These are phyloP conservation scores for Graphium colonna DNA, from an alignment of 2,888 invertebrate genomes.

Conservation along the genomic window DNA sequence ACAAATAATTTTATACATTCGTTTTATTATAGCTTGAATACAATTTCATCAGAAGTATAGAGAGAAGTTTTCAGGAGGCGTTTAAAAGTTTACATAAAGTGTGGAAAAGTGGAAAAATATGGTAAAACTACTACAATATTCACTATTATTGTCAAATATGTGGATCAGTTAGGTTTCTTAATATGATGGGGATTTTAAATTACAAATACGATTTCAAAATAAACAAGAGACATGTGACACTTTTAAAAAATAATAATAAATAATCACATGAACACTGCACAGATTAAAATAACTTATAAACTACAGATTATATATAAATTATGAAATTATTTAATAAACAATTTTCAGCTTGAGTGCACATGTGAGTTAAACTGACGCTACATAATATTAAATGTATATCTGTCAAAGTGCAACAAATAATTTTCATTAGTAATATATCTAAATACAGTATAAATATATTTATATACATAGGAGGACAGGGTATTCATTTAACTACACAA, in stretches of 20 bases:
- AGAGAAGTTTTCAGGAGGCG: conserved; percentile 29
- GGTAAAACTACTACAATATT: conserved; percentile 42
- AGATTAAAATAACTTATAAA: no score
- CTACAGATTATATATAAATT: background rate
- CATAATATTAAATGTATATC: no score
- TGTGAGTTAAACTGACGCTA: no score
- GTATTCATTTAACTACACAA: conserved; percentile 1
- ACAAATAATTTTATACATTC: conserved; percentile 17
- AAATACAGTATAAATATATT: conserved; percentile 16
- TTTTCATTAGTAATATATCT: conserved; percentile 7
- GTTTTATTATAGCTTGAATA: conserved; percentile 26
- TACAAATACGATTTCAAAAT: no score
- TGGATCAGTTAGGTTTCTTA: conserved; percentile 27
- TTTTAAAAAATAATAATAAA: no score
- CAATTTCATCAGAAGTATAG: conserved; percentile 30
- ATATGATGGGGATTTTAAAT: background rate
- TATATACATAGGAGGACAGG: conserved; percentile 11
- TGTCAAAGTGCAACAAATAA: conserved; percentile 7
- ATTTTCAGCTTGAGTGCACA: background rate
- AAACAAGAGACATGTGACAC: no score
- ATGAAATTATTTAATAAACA: background rate
- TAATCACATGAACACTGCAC: no score
- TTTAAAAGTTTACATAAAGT: conserved; percentile 39
- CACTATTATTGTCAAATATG: conserved; percentile 64
- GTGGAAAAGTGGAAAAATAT: conserved; percentile 75